These are phyloP conservation scores for Oscheius sp. DNA, from an alignment of 2,888 invertebrate species.

Conservation along the genomic window DNA sequence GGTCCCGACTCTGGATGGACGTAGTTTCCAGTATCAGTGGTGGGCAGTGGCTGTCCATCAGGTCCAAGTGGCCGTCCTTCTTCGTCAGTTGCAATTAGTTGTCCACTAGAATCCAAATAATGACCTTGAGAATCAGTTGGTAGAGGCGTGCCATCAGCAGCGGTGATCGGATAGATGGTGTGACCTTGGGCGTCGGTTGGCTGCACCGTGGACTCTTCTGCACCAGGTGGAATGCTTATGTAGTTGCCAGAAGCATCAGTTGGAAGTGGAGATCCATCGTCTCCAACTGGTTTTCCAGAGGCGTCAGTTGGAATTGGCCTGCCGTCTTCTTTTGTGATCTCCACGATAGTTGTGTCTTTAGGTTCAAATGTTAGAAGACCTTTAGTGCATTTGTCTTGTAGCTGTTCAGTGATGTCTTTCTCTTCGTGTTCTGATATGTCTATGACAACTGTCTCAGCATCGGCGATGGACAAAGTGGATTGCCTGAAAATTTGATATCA, in stretches of 20 bases:
- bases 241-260: constrained; percentile 45
- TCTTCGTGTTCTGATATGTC: constrained; percentile 43
- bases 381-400: background rate
- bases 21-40: constrained; percentile 49
- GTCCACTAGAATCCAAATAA: constrained; percentile 27
- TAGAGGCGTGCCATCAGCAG: constrained; percentile 46
- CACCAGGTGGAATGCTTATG: constrained; percentile 26
- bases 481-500: constrained; percentile 32
- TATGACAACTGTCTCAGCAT: constrained; percentile 23
- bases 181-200: constrained; percentile 42
- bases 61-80: constrained; percentile 7
- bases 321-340: constrained; percentile 45
- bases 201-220: constrained; percentile 30
- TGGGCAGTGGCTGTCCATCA: constrained; percentile 37
- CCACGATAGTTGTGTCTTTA: background rate
- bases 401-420: constrained; percentile 46
- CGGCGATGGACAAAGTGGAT: constrained; percentile 31
- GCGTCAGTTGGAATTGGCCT: constrained; percentile 43
- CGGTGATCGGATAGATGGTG: constrained; percentile 43
- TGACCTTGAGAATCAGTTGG: constrained; percentile 43
- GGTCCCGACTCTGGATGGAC: background rate
- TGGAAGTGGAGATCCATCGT: constrained; percentile 44
- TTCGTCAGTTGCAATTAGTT: constrained; percentile 1
- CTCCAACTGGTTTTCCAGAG: constrained; percentile 33
- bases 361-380: too few species aligned